Percentiles rank a stretch among this genome's conserved stretches.
Evolutionary conservation across 2,797 vertebrate species (phyloP).

Genomic region (Ptychadena robeensis): DNA sequence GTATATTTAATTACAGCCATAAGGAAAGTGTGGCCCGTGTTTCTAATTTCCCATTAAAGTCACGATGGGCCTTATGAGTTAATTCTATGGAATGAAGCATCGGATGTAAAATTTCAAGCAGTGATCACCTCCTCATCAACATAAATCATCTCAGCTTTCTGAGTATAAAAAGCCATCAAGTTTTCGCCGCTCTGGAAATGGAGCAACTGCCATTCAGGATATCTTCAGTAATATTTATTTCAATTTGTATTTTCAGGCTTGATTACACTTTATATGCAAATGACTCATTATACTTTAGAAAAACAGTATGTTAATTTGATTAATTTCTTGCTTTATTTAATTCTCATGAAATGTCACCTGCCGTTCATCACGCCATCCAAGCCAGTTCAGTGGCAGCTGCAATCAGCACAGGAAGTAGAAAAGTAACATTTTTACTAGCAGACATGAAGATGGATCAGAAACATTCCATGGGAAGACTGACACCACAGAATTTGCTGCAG

Average conservation of each 20-base stretch:
- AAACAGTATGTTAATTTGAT: constrained; percentile 75
- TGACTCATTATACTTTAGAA: constrained; percentile 71
- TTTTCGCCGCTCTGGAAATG: constrained; percentile 51
- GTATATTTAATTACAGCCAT: constrained; percentile 33
- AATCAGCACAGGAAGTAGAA: constrained; percentile 67
- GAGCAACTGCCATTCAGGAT: constrained; percentile 62
- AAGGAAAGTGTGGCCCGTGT: constrained; percentile 55
- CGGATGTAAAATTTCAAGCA: constrained; percentile 39
- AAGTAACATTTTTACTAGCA: constrained; percentile 69
- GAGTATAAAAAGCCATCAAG: constrained; percentile 54
- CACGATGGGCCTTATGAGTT: constrained; percentile 22
- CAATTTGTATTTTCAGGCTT: constrained; percentile 70
- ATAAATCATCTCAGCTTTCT: constrained; percentile 57
- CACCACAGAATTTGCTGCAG: constrained; percentile 65
- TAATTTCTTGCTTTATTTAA: constrained; percentile 74
- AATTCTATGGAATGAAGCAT: constrained; percentile 48
- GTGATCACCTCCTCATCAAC: constrained; percentile 36
- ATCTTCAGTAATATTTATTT: constrained; percentile 66
- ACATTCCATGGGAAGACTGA: constrained; percentile 64
- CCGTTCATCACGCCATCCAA: constrained; percentile 73
- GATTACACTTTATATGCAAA: constrained; percentile 74
- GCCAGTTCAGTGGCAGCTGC: constrained; percentile 68
- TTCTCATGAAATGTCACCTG: constrained; percentile 77
- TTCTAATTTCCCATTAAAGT: constrained; percentile 48
- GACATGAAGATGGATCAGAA: constrained; percentile 66